Percentiles rank a stretch among this genome's conserved stretches.
These are phyloP conservation scores for Anomalospiza imberbis DNA, from an alignment of 2,797 vertebrate genomes.

Conservation along the genomic window DNA sequence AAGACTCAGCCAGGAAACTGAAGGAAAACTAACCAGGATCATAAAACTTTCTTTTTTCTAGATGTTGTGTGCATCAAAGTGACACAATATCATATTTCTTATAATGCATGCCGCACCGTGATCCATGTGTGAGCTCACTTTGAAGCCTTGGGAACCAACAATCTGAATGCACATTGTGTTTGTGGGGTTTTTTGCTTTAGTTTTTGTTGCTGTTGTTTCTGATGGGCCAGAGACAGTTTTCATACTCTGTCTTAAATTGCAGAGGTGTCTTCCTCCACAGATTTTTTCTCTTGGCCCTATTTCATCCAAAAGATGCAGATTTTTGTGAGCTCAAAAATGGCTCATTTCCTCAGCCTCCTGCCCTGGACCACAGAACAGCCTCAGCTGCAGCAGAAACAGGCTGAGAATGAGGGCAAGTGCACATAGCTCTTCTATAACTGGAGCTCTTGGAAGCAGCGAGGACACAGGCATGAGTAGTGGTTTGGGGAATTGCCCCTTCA, in stretches of 20 bases:
- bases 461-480: neutral
- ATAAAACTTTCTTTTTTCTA: neutral
- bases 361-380: neutral
- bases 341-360: neutral
- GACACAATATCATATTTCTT: neutral
- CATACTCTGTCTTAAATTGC: neutral
- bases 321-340: neutral
- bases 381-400: neutral
- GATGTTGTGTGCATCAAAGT: neutral
- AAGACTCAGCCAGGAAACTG: neutral
- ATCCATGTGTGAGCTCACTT: neutral
- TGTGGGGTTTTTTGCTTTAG: neutral
- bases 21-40: neutral
- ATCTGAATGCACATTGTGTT: neutral
- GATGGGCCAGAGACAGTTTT: neutral
- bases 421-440: fast-evolving
- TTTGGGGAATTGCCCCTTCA: neutral
- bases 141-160: neutral
- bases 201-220: neutral
- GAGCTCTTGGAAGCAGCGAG: neutral
- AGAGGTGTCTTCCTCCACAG: neutral
- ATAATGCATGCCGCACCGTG: fast-evolving
- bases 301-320: neutral
- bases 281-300: neutral
- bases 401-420: neutral